These are phyloP conservation scores for Heterocephalus glaber DNA, from an alignment of 2,113 vertebrate species.

Conservation along the genomic window DNA sequence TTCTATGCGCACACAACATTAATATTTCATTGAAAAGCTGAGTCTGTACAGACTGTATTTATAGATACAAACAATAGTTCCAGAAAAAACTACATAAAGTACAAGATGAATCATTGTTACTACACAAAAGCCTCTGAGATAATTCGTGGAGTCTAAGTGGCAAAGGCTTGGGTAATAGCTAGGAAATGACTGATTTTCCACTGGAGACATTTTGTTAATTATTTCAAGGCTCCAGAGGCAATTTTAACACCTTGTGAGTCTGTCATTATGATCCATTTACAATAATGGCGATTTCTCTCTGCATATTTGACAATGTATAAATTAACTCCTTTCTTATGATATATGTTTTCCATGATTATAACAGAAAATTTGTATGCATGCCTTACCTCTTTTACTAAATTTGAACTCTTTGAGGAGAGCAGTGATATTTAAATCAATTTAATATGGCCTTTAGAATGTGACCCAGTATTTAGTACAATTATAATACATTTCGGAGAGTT, in stretches of 20 bases:
- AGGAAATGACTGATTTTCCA: slow-evolving; percentile 80
- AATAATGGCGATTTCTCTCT: slow-evolving; percentile 77
- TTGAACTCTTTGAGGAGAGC: slow-evolving; percentile 49
- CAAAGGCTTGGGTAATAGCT: slow-evolving; percentile 60
- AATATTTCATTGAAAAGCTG: slow-evolving; percentile 62
- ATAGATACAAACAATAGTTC: slow-evolving; percentile 69
- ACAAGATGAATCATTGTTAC: slow-evolving; percentile 69
- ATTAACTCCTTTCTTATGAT: slow-evolving; percentile 69
- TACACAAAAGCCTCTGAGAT: slow-evolving; percentile 60
- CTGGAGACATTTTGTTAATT: slow-evolving; percentile 79
- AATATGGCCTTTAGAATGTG: neutral
- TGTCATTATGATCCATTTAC: slow-evolving; percentile 72
- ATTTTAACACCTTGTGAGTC: slow-evolving; percentile 77
- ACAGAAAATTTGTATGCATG: slow-evolving; percentile 20
- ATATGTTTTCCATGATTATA: slow-evolving; percentile 60
- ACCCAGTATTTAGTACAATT: neutral
- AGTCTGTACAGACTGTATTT: slow-evolving; percentile 62
- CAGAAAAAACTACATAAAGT: slow-evolving; percentile 61
- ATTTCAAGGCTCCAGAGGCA: slow-evolving; percentile 63
- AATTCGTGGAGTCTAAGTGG: slow-evolving; percentile 56
- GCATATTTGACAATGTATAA: slow-evolving; percentile 80
- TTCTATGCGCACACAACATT: slow-evolving; percentile 66
- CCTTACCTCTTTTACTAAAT: slow-evolving; percentile 49
- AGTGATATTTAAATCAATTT: slow-evolving; percentile 37
- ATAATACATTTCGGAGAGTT: slow-evolving; percentile 11